Base-by-base conservation (phyloP, 2,797 vertebrate species). In the Ispidina lecontei region DNA sequence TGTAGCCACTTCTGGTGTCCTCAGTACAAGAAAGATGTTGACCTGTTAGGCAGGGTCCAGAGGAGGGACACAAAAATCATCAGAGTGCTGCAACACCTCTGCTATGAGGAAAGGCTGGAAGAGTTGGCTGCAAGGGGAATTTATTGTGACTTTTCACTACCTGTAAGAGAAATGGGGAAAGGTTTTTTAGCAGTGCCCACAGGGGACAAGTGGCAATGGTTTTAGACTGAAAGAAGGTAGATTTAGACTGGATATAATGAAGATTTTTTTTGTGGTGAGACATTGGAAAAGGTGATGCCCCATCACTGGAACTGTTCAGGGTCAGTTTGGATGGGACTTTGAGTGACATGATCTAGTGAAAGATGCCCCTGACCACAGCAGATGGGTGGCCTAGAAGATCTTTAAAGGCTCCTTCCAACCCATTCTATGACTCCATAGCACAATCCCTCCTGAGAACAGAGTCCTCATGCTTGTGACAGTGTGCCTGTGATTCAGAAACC, bases 401-500 rank as follows among this genome's bases (percentile, higher is more conserved):
- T 46, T 70, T 39, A 63, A 75, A 64, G 9, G 11, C 12, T 10
- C 10, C 4, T 77, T 91, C 54, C 49, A 77, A 86, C n/a, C 62
- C 62, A 23, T 64, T 54, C 47, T n/a, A 26, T 59, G 49, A 21
- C 35, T 55, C 35, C 49, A 12, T 12, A 26, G 2, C 17, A 71
- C 7, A n/a, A 35, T 26, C 75, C 37, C 18, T 75, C 14, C 37
- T 26, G 18, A 41, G 16, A 81, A n/a, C 19, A 84, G 43, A 69
- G 46, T n/a, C 14, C 23, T 31, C 5, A 19, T 9, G 7, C 20
- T 33, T 46, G 17, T 41, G 37, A 51, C 14, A 6, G 5, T 20
- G 43, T n/a, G 20, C 49, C 11, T 0, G 0, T 15, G 26, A 12
- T 35, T 67, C 43, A 65, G 21, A 26, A 82, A 49, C 19, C 1